phyloP scores from a whole-genome alignment of 1,140 invertebrate genomes.

The Araneus ventricosus region DNA sequence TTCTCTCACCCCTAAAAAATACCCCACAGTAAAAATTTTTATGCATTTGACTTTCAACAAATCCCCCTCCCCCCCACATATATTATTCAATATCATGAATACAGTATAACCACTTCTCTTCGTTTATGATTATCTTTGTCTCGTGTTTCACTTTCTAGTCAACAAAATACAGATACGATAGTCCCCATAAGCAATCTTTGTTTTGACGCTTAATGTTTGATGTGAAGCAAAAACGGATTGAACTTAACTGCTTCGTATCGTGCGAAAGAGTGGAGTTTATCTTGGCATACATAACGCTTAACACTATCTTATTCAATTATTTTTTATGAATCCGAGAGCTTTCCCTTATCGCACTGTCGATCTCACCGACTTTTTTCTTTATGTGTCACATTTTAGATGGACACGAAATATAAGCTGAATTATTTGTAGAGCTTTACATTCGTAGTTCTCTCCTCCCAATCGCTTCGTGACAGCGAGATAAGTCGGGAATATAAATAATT shows the following conservation, averaged over 20 bases:
- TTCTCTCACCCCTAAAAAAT: no score
- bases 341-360: constrained; percentile 5
- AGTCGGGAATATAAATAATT: constrained; percentile 33
- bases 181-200: not conserved
- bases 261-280: not conserved
- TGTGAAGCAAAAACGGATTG: not conserved
- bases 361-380: constrained; percentile 11
- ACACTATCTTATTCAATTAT: constrained; percentile 35
- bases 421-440: constrained; percentile 17
- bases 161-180: not conserved
- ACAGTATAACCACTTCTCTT: not conserved
- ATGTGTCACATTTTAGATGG: constrained; percentile 35
- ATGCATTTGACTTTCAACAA: no score
- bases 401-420: constrained; percentile 37
- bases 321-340: constrained; percentile 22
- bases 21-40: no score
- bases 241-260: not conserved
- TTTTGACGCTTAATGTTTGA: not conserved
- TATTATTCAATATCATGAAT: no score
- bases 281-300: constrained; percentile 10
- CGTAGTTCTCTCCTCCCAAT: constrained; percentile 51
- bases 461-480: constrained; percentile 6
- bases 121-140: not conserved
- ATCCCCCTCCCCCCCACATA: no score
- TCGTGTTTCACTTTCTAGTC: not conserved